These are phyloP conservation scores for Craseonycteris thonglongyai DNA, from an alignment of 2,113 vertebrate species.

Conservation along the genomic window DNA sequence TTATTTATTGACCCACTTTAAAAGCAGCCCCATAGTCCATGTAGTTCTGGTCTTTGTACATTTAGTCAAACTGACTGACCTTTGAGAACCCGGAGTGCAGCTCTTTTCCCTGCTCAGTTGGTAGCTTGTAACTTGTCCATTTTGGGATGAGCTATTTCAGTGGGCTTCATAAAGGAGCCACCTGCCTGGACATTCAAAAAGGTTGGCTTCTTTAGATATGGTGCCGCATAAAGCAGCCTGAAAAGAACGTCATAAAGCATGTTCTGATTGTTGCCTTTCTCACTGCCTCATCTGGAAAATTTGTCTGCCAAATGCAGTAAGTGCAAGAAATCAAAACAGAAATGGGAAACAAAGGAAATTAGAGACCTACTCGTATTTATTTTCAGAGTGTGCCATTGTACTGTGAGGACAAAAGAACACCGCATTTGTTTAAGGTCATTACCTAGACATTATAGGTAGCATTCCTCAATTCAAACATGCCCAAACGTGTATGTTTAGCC, in stretches of 20 bases:
- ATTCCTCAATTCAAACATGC: neutral
- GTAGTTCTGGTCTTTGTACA: conserved; percentile 42
- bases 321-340: conserved; percentile 31
- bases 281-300: neutral
- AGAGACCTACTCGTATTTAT: neutral
- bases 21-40: conserved; percentile 32
- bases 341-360: conserved; percentile 7
- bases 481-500: neutral
- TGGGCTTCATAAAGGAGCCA: conserved; percentile 58
- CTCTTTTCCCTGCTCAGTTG: conserved; percentile 49
- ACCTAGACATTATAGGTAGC: neutral
- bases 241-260: conserved; percentile 46
- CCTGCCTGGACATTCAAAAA: conserved; percentile 62
- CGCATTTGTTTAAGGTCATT: neutral
- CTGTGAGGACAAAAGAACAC: neutral
- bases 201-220: conserved; percentile 32
- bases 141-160: conserved; percentile 63
- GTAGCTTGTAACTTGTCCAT: conserved; percentile 55
- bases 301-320: conserved; percentile 13
- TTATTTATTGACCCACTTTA: conserved; percentile 67
- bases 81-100: neutral
- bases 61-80: conserved; percentile 41
- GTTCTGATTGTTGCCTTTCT: conserved; percentile 10
- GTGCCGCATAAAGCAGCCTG: conserved; percentile 1
- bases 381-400: neutral